These are phyloP conservation scores for Tangara arthus DNA, from an alignment of 2,797 vertebrate species.

Conservation along the genomic window DNA sequence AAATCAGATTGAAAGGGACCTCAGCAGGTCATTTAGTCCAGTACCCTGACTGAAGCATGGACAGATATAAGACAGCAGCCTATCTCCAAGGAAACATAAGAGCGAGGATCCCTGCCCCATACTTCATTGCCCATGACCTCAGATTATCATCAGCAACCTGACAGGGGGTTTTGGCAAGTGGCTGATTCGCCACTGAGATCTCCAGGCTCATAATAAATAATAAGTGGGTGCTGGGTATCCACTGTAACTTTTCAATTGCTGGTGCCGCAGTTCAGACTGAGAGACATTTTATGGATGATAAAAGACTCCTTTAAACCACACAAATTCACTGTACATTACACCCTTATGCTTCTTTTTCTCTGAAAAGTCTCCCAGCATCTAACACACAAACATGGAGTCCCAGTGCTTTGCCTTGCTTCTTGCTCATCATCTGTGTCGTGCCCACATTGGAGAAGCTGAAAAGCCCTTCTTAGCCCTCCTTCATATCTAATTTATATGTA, in stretches of 20 bases:
- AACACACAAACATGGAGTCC: accelerated
- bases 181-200: background rate
- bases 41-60: accelerated
- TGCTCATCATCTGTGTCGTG: background rate
- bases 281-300: background rate
- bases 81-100: background rate
- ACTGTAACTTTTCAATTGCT: background rate
- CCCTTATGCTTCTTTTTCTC: background rate
- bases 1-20: background rate
- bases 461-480: background rate
- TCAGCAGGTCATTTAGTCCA: background rate
- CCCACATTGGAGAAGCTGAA: background rate
- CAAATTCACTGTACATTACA: background rate
- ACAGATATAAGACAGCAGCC: background rate
- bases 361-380: background rate
- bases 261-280: background rate
- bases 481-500: background rate
- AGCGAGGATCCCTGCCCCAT: background rate
- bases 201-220: background rate
- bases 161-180: background rate
- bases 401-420: background rate
- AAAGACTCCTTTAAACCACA: background rate
- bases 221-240: background rate
- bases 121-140: background rate
- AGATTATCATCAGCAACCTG: background rate